Conservation (phyloP, 1,140 invertebrate genomes). For the Cepaea nemoralis region DNA sequence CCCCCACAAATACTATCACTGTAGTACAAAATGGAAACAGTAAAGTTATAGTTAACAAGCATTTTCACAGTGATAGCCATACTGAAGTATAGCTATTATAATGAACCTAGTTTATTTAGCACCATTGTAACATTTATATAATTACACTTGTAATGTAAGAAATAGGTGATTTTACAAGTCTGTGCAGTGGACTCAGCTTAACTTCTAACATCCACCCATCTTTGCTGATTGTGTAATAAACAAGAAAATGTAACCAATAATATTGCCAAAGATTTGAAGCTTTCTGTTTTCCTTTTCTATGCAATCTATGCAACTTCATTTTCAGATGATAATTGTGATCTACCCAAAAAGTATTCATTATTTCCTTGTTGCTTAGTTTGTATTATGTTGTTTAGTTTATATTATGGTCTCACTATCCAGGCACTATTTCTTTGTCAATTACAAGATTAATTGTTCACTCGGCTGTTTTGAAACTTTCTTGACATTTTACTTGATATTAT, state of each 20-base stretch:
- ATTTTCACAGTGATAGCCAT: slow-evolving; percentile 41
- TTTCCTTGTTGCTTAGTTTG: neutral
- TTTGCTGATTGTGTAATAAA: neutral
- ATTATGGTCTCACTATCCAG: too few relatives aligned
- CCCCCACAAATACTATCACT: slow-evolving; percentile 61
- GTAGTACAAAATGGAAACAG: slow-evolving; percentile 52
- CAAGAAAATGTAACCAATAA: neutral
- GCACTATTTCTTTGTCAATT: too few relatives aligned
- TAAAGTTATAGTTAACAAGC: slow-evolving; percentile 8
- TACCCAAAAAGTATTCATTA: neutral
- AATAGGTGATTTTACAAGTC: too few relatives aligned
- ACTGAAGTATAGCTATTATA: slow-evolving; percentile 42
- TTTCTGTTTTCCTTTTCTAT: neutral
- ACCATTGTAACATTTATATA: neutral
- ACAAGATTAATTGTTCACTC: too few relatives aligned
- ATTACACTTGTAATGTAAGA: neutral
- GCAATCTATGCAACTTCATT: neutral
- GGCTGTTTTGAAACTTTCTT: too few relatives aligned
- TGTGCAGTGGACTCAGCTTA: neutral
- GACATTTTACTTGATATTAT: too few relatives aligned
- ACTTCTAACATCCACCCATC: neutral
- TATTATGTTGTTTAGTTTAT: too few relatives aligned
- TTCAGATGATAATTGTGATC: neutral
- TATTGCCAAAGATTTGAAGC: neutral
- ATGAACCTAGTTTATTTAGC: neutral